Evolutionary conservation across 2,113 vertebrate genomes (phyloP).

Genomic region (Marmota flaviventris): DNA sequence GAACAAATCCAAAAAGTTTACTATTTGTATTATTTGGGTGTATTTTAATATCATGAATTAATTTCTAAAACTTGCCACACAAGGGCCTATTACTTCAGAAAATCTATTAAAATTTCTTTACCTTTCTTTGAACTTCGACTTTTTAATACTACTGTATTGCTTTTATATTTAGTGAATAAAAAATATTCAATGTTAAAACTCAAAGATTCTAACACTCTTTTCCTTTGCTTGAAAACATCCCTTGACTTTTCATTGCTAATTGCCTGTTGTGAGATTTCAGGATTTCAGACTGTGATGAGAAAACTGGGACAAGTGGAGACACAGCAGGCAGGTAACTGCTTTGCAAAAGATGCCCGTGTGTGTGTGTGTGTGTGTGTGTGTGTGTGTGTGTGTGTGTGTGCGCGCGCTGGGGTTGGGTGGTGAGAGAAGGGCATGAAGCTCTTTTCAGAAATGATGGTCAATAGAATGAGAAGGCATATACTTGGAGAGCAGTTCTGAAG

Average conservation of each 20-base stretch:
- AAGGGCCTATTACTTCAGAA: neutral
- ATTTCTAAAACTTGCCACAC: neutral
- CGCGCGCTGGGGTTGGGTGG: neutral
- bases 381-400: neutral
- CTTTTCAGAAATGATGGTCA: neutral
- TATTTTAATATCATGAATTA: conserved; percentile 42
- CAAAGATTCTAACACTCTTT: neutral
- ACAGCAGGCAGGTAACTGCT: neutral
- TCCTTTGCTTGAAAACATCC: neutral
- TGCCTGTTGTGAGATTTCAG: neutral
- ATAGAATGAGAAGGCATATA: neutral
- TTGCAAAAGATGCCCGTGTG: neutral
- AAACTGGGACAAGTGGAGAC: neutral
- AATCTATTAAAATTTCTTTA: conserved; percentile 10
- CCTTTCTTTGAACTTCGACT: conserved; percentile 13
- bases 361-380: neutral
- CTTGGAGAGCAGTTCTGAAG: neutral
- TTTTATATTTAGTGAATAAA: conserved; percentile 36
- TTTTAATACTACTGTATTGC: neutral
- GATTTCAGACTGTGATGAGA: neutral
- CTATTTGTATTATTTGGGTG: neutral
- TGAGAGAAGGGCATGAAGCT: neutral
- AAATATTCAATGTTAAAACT: neutral
- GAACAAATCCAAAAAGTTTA: neutral
- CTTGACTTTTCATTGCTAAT: conserved; percentile 13